Conservation (phyloP, 2,888 invertebrate species). For the Agrotis clavis region DNA sequence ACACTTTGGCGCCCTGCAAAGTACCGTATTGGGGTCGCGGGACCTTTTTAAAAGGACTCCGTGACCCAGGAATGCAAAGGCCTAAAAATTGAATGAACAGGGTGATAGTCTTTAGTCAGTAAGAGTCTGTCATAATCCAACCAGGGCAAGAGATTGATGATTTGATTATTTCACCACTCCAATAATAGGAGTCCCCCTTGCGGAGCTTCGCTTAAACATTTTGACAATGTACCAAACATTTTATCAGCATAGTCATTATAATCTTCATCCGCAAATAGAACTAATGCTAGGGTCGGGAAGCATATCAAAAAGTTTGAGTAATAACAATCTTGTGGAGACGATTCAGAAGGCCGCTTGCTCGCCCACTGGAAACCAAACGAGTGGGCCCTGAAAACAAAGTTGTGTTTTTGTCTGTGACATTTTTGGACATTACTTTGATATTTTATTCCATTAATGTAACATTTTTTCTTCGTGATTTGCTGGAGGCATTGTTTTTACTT, state of each 20-base stretch:
- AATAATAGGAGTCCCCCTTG: too few relatives aligned
- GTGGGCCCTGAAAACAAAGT: conserved; percentile 35
- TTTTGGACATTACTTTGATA: not conserved
- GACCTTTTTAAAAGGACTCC: too few relatives aligned
- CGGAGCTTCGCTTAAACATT: too few relatives aligned
- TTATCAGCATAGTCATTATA: not conserved
- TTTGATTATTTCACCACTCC: too few relatives aligned
- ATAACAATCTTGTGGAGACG: conserved; percentile 32
- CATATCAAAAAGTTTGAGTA: conserved; percentile 49
- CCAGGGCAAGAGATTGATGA: too few relatives aligned
- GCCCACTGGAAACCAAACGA: conserved; percentile 62
- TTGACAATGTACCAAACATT: too few relatives aligned
- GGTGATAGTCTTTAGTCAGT: too few relatives aligned
- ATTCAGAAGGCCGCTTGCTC: conserved; percentile 59
- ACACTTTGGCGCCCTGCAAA: too few relatives aligned
- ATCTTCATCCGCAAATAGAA: not conserved
- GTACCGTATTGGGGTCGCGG: too few relatives aligned
- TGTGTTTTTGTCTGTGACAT: not conserved
- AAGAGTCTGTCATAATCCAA: too few relatives aligned
- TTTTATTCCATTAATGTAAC: not conserved
- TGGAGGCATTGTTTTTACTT: not conserved
- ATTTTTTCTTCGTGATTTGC: not conserved
- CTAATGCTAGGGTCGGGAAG: not conserved
- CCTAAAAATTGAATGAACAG: too few relatives aligned
- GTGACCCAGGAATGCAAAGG: too few relatives aligned